Evolutionary conservation across 2,888 invertebrate species (phyloP).

Genomic region (Hoplodrina ambigua): DNA sequence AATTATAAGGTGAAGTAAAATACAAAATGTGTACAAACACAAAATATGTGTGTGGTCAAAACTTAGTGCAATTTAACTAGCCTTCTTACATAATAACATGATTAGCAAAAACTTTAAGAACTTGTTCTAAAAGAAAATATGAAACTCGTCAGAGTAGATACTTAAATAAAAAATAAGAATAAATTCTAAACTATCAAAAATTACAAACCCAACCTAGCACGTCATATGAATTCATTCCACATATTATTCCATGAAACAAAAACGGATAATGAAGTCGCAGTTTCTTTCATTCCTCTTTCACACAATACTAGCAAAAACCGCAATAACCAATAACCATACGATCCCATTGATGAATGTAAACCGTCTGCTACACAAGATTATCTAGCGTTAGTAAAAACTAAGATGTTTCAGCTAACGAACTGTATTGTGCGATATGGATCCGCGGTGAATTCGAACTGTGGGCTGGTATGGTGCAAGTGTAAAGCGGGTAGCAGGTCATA

Average conservation of each 20-base stretch:
- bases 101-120: too few species aligned
- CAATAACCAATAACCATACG: slow-evolving; percentile 55
- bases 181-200: not conserved
- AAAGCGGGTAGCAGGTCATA: slow-evolving; percentile 36
- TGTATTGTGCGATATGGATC: slow-evolving; percentile 80
- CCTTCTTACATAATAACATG: too few species aligned
- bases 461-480: slow-evolving; percentile 53
- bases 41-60: too few species aligned
- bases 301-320: slow-evolving; percentile 41
- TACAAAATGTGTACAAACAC: too few species aligned
- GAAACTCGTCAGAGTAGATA: too few species aligned
- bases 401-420: slow-evolving; percentile 85
- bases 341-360: slow-evolving; percentile 71
- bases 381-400: slow-evolving; percentile 79
- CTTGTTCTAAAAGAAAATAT: too few species aligned
- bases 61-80: too few species aligned
- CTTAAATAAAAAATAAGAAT: not conserved
- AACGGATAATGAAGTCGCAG: slow-evolving; percentile 10
- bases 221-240: not conserved
- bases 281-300: not conserved
- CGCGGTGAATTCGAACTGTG: slow-evolving; percentile 79
- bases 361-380: slow-evolving; percentile 70
- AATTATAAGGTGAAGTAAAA: too few species aligned
- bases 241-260: slow-evolving; percentile 15
- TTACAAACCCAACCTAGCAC: not conserved